Percentiles rank a stretch among this genome's conserved stretches.
phyloP scores from a whole-genome alignment of 2,888 invertebrate genomes.

The Hydrotaea cyrtoneurina region DNA sequence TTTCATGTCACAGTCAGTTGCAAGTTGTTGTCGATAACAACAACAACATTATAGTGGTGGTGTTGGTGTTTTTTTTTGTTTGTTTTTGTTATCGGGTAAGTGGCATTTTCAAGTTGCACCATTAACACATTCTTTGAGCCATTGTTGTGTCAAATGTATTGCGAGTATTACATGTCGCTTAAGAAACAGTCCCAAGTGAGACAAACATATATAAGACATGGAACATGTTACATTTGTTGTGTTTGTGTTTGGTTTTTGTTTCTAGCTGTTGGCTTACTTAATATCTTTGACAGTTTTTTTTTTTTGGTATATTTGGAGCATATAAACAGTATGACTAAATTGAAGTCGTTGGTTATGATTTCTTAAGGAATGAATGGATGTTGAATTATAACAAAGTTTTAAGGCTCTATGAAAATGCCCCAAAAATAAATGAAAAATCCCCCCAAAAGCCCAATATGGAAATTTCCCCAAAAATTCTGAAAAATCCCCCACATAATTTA shows the following conservation, averaged over 20 bases:
- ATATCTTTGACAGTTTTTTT: conserved; percentile 27
- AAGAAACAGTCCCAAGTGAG: conserved; percentile 7
- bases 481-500: too few species aligned
- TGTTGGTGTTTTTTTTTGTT: conserved; percentile 17
- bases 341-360: background rate
- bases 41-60: too few species aligned
- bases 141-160: conserved; percentile 67
- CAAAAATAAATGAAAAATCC: too few species aligned
- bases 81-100: conserved; percentile 15
- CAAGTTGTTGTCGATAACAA: conserved; percentile 18
- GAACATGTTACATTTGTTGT: background rate
- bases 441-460: too few species aligned
- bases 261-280: conserved; percentile 27
- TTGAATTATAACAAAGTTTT: background rate
- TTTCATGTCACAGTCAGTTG: conserved; percentile 29
- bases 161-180: conserved; percentile 46
- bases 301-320: conserved; percentile 55
- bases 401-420: too few species aligned
- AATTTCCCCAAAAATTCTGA: too few species aligned
- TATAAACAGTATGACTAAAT: conserved; percentile 51
- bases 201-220: background rate
- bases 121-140: conserved; percentile 63
- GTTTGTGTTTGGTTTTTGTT: background rate
- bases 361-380: too few species aligned
- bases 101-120: conserved; percentile 46